A percentile compares a stretch with the other conserved stretches of the same genome.
Conservation (phyloP, 2,113 vertebrate genomes). For the Holacanthus passer region DNA sequence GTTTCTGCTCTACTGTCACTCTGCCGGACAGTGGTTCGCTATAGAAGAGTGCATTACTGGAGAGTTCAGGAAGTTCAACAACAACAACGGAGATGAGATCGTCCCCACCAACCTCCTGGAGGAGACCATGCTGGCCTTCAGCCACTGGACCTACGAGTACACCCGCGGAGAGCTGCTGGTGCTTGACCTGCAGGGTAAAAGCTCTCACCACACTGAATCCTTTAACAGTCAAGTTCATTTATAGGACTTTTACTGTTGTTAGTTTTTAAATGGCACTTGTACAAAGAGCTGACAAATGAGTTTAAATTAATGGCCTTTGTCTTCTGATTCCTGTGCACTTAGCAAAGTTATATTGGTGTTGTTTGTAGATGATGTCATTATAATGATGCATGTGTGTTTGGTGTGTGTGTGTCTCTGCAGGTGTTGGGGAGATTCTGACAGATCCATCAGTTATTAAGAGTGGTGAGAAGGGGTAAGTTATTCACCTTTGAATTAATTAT, state of each 20-base stretch:
- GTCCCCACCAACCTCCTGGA: constrained; percentile 96
- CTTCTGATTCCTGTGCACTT: background rate
- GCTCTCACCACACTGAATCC: background rate
- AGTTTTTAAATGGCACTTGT: background rate
- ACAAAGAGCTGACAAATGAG: background rate
- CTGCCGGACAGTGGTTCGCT: constrained; percentile 98
- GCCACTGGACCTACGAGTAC: constrained; percentile 98
- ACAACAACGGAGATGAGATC: constrained; percentile 98
- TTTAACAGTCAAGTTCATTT: background rate
- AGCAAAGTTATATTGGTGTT: background rate
- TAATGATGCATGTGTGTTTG: constrained; percentile 13
- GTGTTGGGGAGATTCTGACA: constrained; percentile 97
- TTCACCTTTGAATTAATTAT: background rate
- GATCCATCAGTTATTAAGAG: constrained; percentile 99
- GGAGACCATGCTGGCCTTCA: constrained; percentile 98
- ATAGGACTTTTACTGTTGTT: background rate
- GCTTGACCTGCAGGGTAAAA: constrained; percentile 94
- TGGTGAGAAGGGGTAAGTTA: constrained; percentile 94
- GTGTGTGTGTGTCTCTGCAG: constrained; percentile 77
- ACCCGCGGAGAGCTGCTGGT: constrained; percentile 95
- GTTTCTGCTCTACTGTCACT: constrained; percentile 97
- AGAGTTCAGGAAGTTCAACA: constrained; percentile 98
- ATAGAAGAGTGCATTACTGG: constrained; percentile 99
- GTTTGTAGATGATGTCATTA: background rate
- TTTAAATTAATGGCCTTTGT: background rate